phyloP scores from a whole-genome alignment of 2,113 vertebrate species.

The Entelurus aequoreus region DNA sequence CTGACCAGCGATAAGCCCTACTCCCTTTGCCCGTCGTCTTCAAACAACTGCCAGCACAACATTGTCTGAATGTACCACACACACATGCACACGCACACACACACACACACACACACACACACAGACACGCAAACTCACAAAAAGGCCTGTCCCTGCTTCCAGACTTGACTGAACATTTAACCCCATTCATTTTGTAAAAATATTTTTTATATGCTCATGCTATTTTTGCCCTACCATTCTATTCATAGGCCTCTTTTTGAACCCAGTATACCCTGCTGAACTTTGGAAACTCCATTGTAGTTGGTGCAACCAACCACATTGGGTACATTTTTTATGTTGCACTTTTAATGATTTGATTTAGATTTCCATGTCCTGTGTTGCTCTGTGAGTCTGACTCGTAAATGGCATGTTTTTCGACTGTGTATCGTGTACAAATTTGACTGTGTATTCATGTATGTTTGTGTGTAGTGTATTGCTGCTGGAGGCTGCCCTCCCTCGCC shows the following conservation, averaged over 20 bases:
- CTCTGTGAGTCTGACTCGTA: conserved; percentile 11
- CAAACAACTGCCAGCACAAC: conserved; percentile 57
- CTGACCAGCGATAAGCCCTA: conserved; percentile 70
- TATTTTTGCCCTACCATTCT: neutral
- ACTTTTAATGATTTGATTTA: neutral
- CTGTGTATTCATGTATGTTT: conserved; percentile 16
- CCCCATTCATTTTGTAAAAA: neutral
- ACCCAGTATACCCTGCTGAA: neutral
- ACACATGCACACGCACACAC: too few relatives aligned
- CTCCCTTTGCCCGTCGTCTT: conserved; percentile 72
- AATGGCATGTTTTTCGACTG: conserved; percentile 49
- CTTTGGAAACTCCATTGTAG: conserved; percentile 15
- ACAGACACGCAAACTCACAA: too few relatives aligned
- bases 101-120: too few relatives aligned
- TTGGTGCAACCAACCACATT: neutral
- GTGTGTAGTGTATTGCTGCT: conserved; percentile 6
- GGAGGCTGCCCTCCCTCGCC: neutral
- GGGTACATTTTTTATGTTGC: too few relatives aligned
- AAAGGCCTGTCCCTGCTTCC: neutral
- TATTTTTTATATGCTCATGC: neutral
- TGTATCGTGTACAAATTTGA: conserved; percentile 44
- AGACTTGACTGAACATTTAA: neutral
- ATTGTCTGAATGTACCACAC: conserved; percentile 48
- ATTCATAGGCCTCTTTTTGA: neutral
- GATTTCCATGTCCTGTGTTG: conserved; percentile 16